Conservation (phyloP, 1,140 invertebrate species). For the Heterodera carotae region DNA sequence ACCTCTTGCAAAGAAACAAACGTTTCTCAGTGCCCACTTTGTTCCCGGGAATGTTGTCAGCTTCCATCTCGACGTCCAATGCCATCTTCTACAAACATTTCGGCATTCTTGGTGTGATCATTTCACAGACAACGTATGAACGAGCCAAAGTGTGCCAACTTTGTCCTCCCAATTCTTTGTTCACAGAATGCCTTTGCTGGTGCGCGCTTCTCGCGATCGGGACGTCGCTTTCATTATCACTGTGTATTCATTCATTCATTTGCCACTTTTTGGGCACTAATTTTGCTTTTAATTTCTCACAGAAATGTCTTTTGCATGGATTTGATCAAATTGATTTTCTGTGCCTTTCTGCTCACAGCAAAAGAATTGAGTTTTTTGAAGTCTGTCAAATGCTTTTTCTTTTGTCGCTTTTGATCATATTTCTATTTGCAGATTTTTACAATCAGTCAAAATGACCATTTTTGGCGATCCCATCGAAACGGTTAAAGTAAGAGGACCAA, state of each 20-base stretch:
- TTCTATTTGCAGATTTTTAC: constrained; percentile 37
- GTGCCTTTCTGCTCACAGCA: constrained; percentile 40
- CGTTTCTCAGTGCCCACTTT: neutral
- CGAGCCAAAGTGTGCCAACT: neutral
- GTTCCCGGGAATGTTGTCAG: neutral
- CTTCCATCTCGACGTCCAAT: neutral
- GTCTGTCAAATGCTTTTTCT: constrained; percentile 27
- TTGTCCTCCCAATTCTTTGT: constrained; percentile 11
- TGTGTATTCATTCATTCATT: constrained; percentile 26
- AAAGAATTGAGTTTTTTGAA: constrained; percentile 40
- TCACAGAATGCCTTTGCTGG: constrained; percentile 55
- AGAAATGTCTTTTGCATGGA: constrained; percentile 55
- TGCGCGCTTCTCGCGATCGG: constrained; percentile 42
- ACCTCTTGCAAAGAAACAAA: neutral
- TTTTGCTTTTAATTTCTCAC: neutral
- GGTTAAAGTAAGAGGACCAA: constrained; percentile 29
- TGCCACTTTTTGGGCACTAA: neutral
- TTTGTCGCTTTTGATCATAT: constrained; percentile 26
- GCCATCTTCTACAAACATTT: constrained; percentile 45
- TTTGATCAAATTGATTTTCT: constrained; percentile 49
- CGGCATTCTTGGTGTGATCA: constrained; percentile 45
- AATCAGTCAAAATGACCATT: constrained; percentile 32
- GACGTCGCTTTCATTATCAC: constrained; percentile 51
- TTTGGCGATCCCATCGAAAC: constrained; percentile 48
- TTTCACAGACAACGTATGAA: constrained; percentile 46